Evolutionary conservation across 2,797 vertebrate species (phyloP).

Genomic region (Carcharodon carcharias): DNA sequence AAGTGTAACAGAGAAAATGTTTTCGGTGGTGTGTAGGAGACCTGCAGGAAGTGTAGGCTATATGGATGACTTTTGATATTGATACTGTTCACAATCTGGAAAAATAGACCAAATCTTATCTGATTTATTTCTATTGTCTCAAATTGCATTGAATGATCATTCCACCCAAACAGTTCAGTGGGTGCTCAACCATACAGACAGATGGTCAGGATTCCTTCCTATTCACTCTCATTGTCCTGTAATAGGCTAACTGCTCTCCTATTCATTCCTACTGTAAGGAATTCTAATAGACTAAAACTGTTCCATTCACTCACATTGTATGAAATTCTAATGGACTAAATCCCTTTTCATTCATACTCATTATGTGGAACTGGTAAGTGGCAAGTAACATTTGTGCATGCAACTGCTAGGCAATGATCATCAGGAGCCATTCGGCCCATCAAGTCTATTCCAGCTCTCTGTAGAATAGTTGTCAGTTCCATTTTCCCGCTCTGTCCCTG

Average conservation of each 20-base stretch:
- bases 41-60: no score
- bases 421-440: not conserved
- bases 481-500: not conserved
- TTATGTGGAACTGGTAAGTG: not conserved
- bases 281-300: not conserved
- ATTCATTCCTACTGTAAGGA: slow-evolving; percentile 7
- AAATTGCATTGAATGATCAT: not conserved
- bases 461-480: not conserved
- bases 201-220: not conserved
- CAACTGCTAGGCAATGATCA: not conserved
- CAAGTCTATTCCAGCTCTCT: not conserved
- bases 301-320: not conserved
- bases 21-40: not conserved
- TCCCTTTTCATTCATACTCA: not conserved
- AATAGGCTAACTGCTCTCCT: not conserved
- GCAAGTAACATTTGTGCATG: not conserved
- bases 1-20: not conserved
- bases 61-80: not conserved
- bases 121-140: not conserved
- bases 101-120: not conserved
- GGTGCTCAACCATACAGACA: not conserved
- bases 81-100: not conserved
- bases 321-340: not conserved
- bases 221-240: not conserved
- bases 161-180: not conserved